Evolutionary conservation across 2,113 vertebrate genomes (phyloP), one percentile per base, ranked within the genome.

Genomic region (Thamnaconus septentrionalis): DNA sequence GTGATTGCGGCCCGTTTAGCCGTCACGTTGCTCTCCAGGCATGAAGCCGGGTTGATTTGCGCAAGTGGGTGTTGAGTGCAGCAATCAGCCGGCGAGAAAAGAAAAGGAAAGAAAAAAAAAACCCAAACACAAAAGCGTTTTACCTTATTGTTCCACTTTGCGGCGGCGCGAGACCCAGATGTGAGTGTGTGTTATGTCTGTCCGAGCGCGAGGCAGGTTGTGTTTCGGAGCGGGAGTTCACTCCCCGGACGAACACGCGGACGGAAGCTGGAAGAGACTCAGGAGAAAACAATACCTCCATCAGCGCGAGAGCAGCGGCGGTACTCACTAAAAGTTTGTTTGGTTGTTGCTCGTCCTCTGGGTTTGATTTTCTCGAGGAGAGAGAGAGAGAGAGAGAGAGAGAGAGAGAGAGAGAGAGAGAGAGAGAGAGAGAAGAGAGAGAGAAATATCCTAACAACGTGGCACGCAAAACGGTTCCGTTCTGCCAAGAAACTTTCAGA

Each of bases 131-230:
- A 11, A 9, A 53, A 1, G 3, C 45, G 49, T 49, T 40, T 51
- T n/a, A 0, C 40, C 9, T 31, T 39, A n/a, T n/a, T 56, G 64
- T 53, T 61, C 7, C 44, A 45, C 44, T 7, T 45, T 45, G 7
- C 44, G 44, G 18, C 18, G 18, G 18, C 44, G 7, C 44, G 5
- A 45, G 44, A 6, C 7, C 4, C 70, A 54, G 69, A 59, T 71
- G 72, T 65, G 64, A 73, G 71, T 64, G 71, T 73, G 50, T 46
- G 8, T 53, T 64, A 48, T 41, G 49, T 59, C 40, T 52, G 43
- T 3, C 50, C 61, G 61, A 69, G 56, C 56, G 48, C 8, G 43
- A 58, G 31, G 57, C 58, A 6, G 18, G 3, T 3, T 53, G 18
- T 31, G 18, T 31, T 31, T 31, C 18, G 18, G 18, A 31, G 65